Evolutionary conservation across 2,113 vertebrate genomes (phyloP).

Genomic region (Etheostoma spectabile): DNA sequence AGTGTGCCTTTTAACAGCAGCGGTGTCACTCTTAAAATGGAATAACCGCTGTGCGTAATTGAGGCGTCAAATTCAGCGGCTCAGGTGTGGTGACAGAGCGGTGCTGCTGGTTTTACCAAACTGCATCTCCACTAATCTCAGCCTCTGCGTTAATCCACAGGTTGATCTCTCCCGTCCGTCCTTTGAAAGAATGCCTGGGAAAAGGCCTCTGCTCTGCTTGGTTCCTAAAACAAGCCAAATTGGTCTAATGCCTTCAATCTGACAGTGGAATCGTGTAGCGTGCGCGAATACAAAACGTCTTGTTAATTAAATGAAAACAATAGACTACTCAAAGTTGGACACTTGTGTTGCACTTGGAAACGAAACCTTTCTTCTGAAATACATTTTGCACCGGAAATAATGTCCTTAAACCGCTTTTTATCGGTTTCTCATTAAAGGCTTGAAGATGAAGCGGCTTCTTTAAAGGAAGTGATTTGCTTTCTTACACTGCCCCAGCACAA

Average conservation of each 20-base stretch:
- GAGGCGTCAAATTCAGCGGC: slow-evolving; percentile 72
- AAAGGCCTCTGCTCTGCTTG: neutral
- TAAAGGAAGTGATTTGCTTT: slow-evolving; percentile 77
- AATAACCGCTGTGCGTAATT: slow-evolving; percentile 36
- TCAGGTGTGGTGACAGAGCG: slow-evolving; percentile 31
- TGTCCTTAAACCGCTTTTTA: slow-evolving; percentile 5
- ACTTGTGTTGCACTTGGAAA: neutral
- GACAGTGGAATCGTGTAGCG: neutral
- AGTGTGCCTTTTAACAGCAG: slow-evolving; percentile 76
- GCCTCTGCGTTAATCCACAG: slow-evolving; percentile 53
- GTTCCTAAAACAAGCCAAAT: slow-evolving; percentile 27
- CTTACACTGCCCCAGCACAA: slow-evolving; percentile 70
- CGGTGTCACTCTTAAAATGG: slow-evolving; percentile 56
- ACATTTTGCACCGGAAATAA: neutral
- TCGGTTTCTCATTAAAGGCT: slow-evolving; percentile 59
- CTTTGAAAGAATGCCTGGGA: slow-evolving; percentile 6
- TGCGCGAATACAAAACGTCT: neutral
- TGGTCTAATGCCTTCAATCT: slow-evolving; percentile 19
- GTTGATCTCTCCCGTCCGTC: slow-evolving; percentile 28
- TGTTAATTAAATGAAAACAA: neutral
- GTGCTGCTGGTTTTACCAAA: slow-evolving; percentile 51
- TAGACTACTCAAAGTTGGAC: too few relatives aligned
- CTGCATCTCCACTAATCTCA: slow-evolving; percentile 46
- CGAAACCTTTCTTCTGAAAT: neutral
- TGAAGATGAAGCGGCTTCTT: slow-evolving; percentile 71